Evolutionary conservation across 2,888 invertebrate genomes (phyloP).

Genomic region (Mechanitis messenoides): DNA sequence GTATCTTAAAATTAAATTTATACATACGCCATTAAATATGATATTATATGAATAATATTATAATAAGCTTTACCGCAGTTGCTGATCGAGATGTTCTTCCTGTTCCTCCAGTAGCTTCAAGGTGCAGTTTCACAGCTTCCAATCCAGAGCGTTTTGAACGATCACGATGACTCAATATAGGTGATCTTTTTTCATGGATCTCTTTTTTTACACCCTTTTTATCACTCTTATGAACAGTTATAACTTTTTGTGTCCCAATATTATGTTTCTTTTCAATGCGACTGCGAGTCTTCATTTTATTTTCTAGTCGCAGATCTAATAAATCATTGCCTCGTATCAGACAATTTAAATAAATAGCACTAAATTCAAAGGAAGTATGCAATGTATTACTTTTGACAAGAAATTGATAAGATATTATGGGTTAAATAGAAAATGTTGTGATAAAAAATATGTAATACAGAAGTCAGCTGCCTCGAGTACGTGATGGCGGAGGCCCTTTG

Average conservation of each 20-base stretch:
- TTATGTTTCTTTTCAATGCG: conserved; percentile 44
- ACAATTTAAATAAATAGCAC: conserved; percentile 13
- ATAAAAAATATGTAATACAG: conserved; percentile 54
- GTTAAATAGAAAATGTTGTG: conserved; percentile 47
- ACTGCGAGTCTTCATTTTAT: conserved; percentile 60
- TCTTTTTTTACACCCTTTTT: conserved; percentile 35
- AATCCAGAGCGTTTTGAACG: conserved; percentile 62
- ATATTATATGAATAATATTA: not conserved
- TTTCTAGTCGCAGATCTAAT: conserved; percentile 25
- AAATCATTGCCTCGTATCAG: conserved; percentile 17
- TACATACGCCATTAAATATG: not conserved
- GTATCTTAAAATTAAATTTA: not conserved
- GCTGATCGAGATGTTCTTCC: conserved; percentile 70
- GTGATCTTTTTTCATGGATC: conserved; percentile 31
- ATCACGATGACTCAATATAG: conserved; percentile 33
- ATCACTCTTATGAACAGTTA: conserved; percentile 37
- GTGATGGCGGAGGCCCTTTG: conserved; percentile 58
- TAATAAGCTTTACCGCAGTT: conserved; percentile 48
- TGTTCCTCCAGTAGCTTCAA: conserved; percentile 59
- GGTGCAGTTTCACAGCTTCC: conserved; percentile 66
- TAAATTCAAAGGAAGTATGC: conserved; percentile 23
- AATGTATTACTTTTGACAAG: conserved; percentile 32
- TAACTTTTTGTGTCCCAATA: conserved; percentile 40
- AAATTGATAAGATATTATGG: conserved; percentile 64
- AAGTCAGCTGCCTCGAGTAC: conserved; percentile 49